Evolutionary conservation across 2,113 vertebrate genomes (phyloP).

Genomic region (Apteryx mantelli): DNA sequence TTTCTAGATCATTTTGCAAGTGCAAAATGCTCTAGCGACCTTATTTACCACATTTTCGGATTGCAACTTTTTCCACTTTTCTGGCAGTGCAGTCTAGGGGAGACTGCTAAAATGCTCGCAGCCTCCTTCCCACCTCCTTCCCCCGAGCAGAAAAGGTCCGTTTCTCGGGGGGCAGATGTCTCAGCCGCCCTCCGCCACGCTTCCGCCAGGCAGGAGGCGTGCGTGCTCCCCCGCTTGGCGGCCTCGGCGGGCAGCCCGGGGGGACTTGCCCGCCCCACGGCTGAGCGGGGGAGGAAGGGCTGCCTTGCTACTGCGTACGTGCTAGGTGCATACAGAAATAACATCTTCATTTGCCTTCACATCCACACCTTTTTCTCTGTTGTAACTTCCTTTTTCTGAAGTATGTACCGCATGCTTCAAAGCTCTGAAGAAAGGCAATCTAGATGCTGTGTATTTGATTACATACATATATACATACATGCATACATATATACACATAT

Average conservation of each 20-base stretch:
- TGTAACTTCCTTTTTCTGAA: not conserved
- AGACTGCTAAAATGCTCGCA: not conserved
- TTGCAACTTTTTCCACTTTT: not conserved
- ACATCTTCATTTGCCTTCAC: not conserved
- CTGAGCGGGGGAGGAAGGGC: not conserved
- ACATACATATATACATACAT: not conserved
- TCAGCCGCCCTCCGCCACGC: not conserved
- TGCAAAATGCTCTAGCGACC: not conserved
- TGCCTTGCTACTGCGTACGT: not conserved
- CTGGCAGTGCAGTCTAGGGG: too few species aligned
- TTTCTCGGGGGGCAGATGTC: not conserved
- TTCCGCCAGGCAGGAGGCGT: fast-evolving
- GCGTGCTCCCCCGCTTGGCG: not conserved
- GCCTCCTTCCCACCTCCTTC: not conserved
- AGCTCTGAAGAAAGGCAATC: not conserved
- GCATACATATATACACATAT: not conserved
- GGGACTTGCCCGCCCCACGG: not conserved
- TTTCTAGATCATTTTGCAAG: not conserved
- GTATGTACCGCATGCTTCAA: not conserved
- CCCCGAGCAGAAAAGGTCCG: not conserved
- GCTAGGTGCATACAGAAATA: not conserved
- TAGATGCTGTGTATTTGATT: not conserved
- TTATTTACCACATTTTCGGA: not conserved
- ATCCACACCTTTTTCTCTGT: not conserved
- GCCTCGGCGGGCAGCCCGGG: not conserved